phyloP scores from a whole-genome alignment of 2,113 vertebrate species.

The Bothrops jararaca region DNA sequence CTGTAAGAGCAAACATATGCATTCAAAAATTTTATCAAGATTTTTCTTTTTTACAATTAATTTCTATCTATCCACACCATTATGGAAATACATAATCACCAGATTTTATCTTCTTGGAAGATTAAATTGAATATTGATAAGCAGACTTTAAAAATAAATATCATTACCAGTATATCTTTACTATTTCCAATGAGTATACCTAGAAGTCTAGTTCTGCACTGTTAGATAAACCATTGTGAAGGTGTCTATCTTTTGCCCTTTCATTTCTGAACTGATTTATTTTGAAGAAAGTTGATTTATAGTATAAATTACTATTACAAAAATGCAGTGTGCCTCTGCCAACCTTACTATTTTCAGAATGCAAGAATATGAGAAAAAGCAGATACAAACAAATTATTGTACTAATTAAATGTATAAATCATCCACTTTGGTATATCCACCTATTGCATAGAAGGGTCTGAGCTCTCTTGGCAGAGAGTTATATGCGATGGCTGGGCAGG shows the following conservation, averaged over 20 bases:
- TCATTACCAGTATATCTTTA: neutral
- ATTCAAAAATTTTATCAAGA: constrained; percentile 41
- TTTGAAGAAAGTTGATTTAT: neutral
- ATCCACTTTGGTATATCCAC: neutral
- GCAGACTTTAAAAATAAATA: neutral
- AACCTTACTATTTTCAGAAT: neutral
- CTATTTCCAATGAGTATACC: neutral
- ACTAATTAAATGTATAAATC: neutral
- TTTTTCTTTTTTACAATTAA: constrained; percentile 30
- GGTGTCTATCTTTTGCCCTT: neutral
- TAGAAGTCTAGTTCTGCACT: neutral
- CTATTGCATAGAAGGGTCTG: neutral
- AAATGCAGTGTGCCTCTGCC: neutral
- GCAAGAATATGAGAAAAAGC: neutral
- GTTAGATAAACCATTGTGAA: neutral
- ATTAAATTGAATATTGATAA: constrained; percentile 21
- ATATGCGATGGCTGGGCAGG: neutral
- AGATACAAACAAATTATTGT: neutral
- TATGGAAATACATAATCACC: constrained; percentile 18
- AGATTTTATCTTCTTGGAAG: constrained; percentile 28
- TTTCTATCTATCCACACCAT: neutral
- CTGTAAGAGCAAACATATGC: neutral
- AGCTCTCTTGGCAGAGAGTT: neutral
- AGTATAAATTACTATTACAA: neutral
- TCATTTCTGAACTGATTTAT: constrained; percentile 1